These are phyloP conservation scores for Vireo griseus DNA, from an alignment of 2,797 vertebrate species.

Conservation along the genomic window DNA sequence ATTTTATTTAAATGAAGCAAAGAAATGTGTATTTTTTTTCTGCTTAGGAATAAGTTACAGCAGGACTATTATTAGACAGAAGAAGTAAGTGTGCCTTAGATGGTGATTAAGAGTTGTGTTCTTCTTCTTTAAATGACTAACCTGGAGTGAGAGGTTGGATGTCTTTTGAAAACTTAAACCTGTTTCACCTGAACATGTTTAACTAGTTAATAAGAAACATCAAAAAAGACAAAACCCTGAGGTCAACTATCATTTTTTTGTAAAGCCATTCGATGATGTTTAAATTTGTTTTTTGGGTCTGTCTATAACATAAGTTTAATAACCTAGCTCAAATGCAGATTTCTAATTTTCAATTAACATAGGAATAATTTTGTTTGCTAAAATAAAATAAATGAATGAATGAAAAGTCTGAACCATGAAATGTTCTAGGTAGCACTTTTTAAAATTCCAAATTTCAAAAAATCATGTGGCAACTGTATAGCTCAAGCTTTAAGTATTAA, in stretches of 20 bases:
- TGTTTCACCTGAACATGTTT: constrained; percentile 92
- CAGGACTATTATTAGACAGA: constrained; percentile 75
- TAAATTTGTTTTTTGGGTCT: constrained; percentile 91
- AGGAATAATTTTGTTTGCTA: constrained; percentile 96
- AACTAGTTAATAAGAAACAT: constrained; percentile 95
- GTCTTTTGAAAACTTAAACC: constrained; percentile 93
- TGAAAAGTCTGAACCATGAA: constrained; percentile 91
- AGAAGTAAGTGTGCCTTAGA: constrained; percentile 79
- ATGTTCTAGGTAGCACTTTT: constrained; percentile 93
- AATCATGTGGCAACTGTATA: constrained; percentile 95
- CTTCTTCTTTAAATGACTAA: constrained; percentile 86
- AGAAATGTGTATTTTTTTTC: constrained; percentile 71
- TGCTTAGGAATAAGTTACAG: constrained; percentile 75
- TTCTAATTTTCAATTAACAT: constrained; percentile 95
- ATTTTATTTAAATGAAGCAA: constrained; percentile 66
- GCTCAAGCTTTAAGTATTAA: constrained; percentile 97
- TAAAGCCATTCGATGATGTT: constrained; percentile 88
- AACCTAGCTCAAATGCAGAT: constrained; percentile 91
- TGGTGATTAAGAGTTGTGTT: constrained; percentile 77
- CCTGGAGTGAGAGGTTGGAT: constrained; percentile 87
- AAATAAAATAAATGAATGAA: constrained; percentile 97
- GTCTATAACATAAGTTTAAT: constrained; percentile 93
- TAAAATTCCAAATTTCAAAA: constrained; percentile 93
- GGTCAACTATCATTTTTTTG: constrained; percentile 85
- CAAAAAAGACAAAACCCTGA: constrained; percentile 83